A percentile compares a stretch with the other conserved stretches of the same genome.
phyloP scores from a whole-genome alignment of 1,140 invertebrate species.

The Aphelinus certus region DNA sequence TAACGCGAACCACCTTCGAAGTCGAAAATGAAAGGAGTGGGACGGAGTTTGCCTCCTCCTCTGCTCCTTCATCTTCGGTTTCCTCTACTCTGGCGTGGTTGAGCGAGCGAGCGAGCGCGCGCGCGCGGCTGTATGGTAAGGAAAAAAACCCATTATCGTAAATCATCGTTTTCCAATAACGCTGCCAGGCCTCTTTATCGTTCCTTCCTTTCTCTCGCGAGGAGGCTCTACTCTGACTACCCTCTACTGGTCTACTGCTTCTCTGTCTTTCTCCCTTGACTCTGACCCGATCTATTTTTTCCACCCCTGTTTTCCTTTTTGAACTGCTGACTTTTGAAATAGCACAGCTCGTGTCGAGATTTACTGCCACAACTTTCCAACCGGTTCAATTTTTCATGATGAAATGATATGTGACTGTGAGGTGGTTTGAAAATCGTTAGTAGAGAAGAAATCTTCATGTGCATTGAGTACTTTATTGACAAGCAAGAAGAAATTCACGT shows the following conservation, averaged over 20 bases:
- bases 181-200: slow-evolving; percentile 61
- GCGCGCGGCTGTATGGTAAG: slow-evolving; percentile 3
- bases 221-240: slow-evolving; percentile 39
- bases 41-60: slow-evolving; percentile 20
- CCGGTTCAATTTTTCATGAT: too few relatives aligned
- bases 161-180: slow-evolving; percentile 69
- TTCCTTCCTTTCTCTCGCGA: slow-evolving; percentile 37
- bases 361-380: too few relatives aligned
- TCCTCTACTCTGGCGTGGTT: slow-evolving; percentile 31
- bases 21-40: slow-evolving; percentile 43
- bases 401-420: too few relatives aligned
- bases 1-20: slow-evolving; percentile 58
- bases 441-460: too few relatives aligned
- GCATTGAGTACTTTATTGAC: too few relatives aligned
- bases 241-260: slow-evolving; percentile 18
- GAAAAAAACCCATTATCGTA: slow-evolving; percentile 65
- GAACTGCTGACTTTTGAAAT: slow-evolving; percentile 36
- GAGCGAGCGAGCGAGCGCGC: slow-evolving; percentile 2
- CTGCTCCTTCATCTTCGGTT: slow-evolving; percentile 34
- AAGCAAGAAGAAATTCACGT: too few relatives aligned
- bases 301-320: slow-evolving; percentile 42
- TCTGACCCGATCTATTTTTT: neutral
- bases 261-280: slow-evolving; percentile 17
- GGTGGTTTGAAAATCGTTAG: too few relatives aligned
- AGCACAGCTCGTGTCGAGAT: neutral